phyloP scores from a whole-genome alignment of 2,797 vertebrate species.

The Hephaestus fuliginosus region DNA sequence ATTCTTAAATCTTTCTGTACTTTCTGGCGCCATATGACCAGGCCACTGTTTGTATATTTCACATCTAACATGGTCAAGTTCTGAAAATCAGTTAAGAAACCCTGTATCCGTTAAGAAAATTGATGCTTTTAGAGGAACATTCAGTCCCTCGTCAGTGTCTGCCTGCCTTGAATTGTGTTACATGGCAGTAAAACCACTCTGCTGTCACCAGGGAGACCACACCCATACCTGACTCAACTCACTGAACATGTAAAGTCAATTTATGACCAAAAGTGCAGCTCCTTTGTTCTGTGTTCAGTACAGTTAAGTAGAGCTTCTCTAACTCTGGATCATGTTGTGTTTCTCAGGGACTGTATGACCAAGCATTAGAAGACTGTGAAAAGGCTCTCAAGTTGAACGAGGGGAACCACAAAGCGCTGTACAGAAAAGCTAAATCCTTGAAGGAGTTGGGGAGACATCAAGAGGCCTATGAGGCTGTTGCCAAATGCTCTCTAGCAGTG shows the following conservation, averaged over 20 bases:
- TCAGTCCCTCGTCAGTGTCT: background rate
- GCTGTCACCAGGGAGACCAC: conserved; percentile 5
- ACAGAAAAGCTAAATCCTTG: conserved; percentile 93
- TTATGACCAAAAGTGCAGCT: background rate
- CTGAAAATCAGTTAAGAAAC: background rate
- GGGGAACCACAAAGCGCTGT: conserved; percentile 93
- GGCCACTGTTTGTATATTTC: background rate
- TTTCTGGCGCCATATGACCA: background rate
- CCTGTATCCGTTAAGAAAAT: background rate
- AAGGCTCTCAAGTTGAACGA: conserved; percentile 91
- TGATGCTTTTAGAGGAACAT: conserved; percentile 3
- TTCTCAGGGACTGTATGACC: conserved; percentile 91
- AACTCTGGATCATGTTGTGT: background rate
- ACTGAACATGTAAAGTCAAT: conserved; percentile 25
- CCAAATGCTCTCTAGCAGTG: conserved; percentile 94
- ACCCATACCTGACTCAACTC: conserved; percentile 20
- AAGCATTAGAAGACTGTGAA: conserved; percentile 94
- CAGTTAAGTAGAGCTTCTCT: conserved; percentile 1
- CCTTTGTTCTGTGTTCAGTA: conserved; percentile 9
- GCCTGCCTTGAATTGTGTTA: conserved; percentile 1
- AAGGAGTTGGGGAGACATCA: conserved; percentile 91
- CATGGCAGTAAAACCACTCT: conserved; percentile 24
- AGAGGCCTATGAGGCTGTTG: conserved; percentile 95
- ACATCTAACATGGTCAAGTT: background rate
- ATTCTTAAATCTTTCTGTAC: background rate